Percentiles rank a stretch among this genome's conserved stretches.
Conservation (phyloP, 1,140 invertebrate species). For the Sarcophaga bullata region DNA sequence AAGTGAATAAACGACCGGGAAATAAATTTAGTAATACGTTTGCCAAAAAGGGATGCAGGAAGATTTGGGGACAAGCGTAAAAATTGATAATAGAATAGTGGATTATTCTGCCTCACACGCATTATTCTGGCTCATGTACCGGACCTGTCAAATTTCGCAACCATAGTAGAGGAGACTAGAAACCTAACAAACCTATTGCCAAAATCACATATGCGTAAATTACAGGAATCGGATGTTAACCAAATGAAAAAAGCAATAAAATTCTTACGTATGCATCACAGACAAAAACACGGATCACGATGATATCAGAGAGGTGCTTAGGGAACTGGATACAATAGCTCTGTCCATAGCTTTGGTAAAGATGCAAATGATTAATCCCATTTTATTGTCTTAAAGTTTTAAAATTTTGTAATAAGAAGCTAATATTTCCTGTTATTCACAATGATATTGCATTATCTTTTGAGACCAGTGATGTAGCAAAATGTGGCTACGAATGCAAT, state of each 20-base stretch:
- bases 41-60: too few relatives aligned
- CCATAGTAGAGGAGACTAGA: constrained; percentile 40
- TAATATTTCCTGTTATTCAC: neutral
- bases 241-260: too few relatives aligned
- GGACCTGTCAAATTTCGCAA: constrained; percentile 40
- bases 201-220: constrained; percentile 44
- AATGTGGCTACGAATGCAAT: neutral
- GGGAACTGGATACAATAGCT: neutral
- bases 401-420: neutral
- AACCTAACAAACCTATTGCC: constrained; percentile 37
- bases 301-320: neutral
- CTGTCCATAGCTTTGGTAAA: neutral
- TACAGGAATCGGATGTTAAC: constrained; percentile 31
- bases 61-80: constrained; percentile 3
- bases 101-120: too few relatives aligned
- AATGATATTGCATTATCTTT: neutral
- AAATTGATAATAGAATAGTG: too few relatives aligned
- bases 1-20: too few relatives aligned
- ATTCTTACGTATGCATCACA: too few relatives aligned
- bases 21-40: too few relatives aligned
- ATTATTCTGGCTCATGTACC: constrained; percentile 42
- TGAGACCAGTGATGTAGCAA: neutral
- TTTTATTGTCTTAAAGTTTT: neutral
- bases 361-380: neutral
- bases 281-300: too few relatives aligned